Evolutionary conservation across 2,888 invertebrate species (phyloP), one percentile per base, ranked within the genome.

Genomic region (Torymus texanus): DNA sequence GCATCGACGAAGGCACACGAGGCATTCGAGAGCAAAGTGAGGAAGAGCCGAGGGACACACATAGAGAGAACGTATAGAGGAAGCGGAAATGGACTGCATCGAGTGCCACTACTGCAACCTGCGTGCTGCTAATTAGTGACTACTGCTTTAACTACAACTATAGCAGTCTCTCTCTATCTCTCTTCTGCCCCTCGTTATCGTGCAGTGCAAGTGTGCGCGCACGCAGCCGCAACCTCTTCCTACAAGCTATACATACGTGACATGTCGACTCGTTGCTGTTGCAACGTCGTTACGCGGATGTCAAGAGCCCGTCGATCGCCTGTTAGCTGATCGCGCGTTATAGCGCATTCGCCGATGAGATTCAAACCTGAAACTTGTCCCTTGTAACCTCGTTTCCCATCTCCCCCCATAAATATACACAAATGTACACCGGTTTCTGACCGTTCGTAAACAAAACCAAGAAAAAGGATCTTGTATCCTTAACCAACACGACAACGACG

Each of bases 31-130:
- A 56, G 67, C 24, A 16, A 55, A 41, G 41, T 41, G 80, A 82
- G 83, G 83, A 82, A n/a, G n/a, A 55, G 84, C 83, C 81, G 84
- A 63, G 75, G 75, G 13, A 10, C 21, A 24, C 3, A 29, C 3
- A 29, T 1, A 29, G 29, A 41, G 41, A 41, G 41, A 21, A 21
- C 21, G 21, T 21, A 21, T 21, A 21, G 21, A 56, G 74, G 65
- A 74, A 74, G 16, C 58, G 74, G 58, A 65, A 65, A 74, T 66
- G 74, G 63, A 74, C 74, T 65, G 74, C 66, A 58, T 41, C 74
- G 74, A 58, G 56, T n/a, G 2, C 11, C 14, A 16, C 21, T n/a
- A 18, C 2, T 41, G 41, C 41, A 41, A 41, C 5, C 55, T 65
- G 73, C 73, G 73, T 65, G 73, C 21, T 56, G 53, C 41, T 65